phyloP scores from a whole-genome alignment of 2,113 vertebrate species.

The Grammomys dolichurus region DNA sequence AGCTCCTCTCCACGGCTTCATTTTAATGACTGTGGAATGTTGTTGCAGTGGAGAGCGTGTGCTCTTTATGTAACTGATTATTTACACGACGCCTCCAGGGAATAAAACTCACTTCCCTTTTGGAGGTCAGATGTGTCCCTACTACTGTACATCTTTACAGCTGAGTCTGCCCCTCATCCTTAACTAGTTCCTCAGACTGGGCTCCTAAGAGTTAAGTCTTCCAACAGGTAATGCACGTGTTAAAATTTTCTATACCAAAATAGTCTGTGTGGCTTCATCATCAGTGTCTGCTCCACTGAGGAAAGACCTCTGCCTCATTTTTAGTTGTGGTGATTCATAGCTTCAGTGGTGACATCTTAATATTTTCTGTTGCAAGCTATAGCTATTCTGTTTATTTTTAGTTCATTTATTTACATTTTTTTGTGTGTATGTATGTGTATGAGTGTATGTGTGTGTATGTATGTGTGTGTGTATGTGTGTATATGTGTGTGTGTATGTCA shows the following conservation, averaged over 20 bases:
- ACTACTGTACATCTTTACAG: neutral
- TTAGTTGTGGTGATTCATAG: neutral
- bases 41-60: neutral
- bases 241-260: neutral
- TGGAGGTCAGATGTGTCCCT: neutral
- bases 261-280: rapidly evolving
- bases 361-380: neutral
- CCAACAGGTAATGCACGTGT: neutral
- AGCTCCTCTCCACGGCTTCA: neutral
- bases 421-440: no score
- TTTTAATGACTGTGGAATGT: neutral
- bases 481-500: no score
- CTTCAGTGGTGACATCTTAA: neutral
- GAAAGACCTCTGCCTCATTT: neutral
- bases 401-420: neutral
- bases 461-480: neutral
- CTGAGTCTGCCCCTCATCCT: neutral
- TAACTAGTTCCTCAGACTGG: neutral
- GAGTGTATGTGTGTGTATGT: neutral
- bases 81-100: neutral
- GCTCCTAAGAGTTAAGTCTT: neutral
- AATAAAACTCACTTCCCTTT: neutral
- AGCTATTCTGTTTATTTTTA: neutral
- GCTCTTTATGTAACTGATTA: neutral
- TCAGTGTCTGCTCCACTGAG: neutral